Conservation (phyloP, 1,140 invertebrate genomes). For the Drosophila jambulina region DNA sequence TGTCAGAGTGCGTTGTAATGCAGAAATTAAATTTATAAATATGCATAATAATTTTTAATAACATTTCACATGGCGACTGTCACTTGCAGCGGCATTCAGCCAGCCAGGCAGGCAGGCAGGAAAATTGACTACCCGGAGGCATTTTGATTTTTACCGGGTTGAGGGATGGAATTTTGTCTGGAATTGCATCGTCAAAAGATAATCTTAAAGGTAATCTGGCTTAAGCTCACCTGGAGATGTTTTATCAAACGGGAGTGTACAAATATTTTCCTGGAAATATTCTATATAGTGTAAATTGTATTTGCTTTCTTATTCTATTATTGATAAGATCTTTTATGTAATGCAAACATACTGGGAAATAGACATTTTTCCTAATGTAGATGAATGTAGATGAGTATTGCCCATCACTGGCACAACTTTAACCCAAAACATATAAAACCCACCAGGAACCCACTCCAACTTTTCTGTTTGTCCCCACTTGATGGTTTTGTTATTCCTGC, state of each 20-base stretch:
- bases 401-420: conserved; percentile 32
- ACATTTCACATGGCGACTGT: conserved; percentile 56
- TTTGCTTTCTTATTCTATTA: not conserved
- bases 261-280: not conserved
- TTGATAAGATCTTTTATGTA: not conserved
- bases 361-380: not conserved
- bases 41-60: conserved; percentile 75
- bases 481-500: conserved; percentile 43
- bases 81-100: conserved; percentile 27
- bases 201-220: not conserved
- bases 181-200: not conserved
- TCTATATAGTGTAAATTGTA: not conserved
- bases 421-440: not conserved
- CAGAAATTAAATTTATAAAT: conserved; percentile 79
- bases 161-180: conserved; percentile 8
- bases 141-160: conserved; percentile 31
- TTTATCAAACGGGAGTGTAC: not conserved
- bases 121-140: conserved; percentile 35
- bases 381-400: no score
- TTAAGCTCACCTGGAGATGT: not conserved
- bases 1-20: conserved; percentile 57
- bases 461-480: conserved; percentile 18
- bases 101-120: not conserved
- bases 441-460: not conserved
- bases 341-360: not conserved